phyloP scores from a whole-genome alignment of 2,888 invertebrate genomes.

The Charanyca ferruginea region DNA sequence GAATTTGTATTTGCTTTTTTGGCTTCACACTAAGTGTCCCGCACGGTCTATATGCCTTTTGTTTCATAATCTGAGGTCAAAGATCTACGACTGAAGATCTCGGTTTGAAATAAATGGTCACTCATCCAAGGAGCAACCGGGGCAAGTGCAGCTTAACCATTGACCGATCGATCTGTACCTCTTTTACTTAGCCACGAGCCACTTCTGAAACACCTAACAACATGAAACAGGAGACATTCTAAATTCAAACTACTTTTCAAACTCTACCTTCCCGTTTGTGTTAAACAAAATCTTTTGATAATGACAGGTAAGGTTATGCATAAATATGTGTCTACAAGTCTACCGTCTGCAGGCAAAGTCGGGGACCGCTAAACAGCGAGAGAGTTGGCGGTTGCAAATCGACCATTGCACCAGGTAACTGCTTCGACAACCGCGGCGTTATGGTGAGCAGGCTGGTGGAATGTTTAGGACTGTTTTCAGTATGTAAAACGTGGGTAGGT shows the following conservation, averaged over 20 bases:
- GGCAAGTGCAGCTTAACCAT: too few relatives aligned
- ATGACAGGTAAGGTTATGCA: constrained; percentile 69
- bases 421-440: constrained; percentile 70
- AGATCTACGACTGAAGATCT: too few relatives aligned
- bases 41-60: too few relatives aligned
- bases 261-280: background rate
- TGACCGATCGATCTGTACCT: too few relatives aligned
- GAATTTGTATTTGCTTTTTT: too few relatives aligned
- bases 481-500: background rate
- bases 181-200: too few relatives aligned
- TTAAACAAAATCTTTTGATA: constrained; percentile 52
- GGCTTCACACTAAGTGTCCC: too few relatives aligned
- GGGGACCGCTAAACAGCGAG: constrained; percentile 52
- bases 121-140: too few relatives aligned
- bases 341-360: constrained; percentile 37
- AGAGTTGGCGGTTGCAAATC: constrained; percentile 72
- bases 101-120: too few relatives aligned
- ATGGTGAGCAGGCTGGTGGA: constrained; percentile 12
- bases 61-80: too few relatives aligned
- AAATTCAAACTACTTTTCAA: constrained; percentile 13
- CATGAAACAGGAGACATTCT: too few relatives aligned
- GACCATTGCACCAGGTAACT: constrained; percentile 71
- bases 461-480: background rate
- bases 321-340: constrained; percentile 56
- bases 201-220: too few relatives aligned